Conservation (phyloP, 2,888 invertebrate genomes). For the Rhyacophila evoluta region DNA sequence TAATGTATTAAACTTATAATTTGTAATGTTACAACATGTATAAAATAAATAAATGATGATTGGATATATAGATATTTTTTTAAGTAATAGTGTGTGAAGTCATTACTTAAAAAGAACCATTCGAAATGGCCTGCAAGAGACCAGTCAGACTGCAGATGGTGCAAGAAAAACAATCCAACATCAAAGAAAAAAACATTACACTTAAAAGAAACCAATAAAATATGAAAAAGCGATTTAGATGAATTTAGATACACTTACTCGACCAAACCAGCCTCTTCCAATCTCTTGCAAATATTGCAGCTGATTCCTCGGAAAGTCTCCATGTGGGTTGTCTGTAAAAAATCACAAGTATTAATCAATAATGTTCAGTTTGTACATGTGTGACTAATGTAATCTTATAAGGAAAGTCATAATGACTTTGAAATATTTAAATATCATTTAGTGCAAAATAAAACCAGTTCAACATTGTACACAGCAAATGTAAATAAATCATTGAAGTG, state of each 20-base stretch:
- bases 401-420: constrained; percentile 5
- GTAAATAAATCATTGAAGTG: constrained; percentile 50
- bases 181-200: too few relatives aligned
- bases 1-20: too few relatives aligned
- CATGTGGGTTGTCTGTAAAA: constrained; percentile 64
- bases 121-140: too few relatives aligned
- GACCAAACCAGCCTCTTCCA: constrained; percentile 89
- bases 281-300: constrained; percentile 86
- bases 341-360: constrained; percentile 23
- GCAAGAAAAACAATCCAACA: too few relatives aligned
- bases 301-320: constrained; percentile 80
- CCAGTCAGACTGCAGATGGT: background rate
- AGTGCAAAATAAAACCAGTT: constrained; percentile 38
- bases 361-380: background rate
- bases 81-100: too few relatives aligned
- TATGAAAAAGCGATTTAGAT: background rate
- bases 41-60: too few relatives aligned
- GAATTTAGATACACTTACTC: constrained; percentile 62
- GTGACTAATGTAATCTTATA: background rate
- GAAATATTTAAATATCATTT: background rate
- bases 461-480: constrained; percentile 46
- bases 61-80: too few relatives aligned
- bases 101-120: too few relatives aligned
- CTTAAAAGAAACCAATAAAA: too few relatives aligned
- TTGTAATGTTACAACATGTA: too few relatives aligned